Base-by-base conservation (phyloP, 2,888 invertebrate species). In the Drosophila gaucha region DNA sequence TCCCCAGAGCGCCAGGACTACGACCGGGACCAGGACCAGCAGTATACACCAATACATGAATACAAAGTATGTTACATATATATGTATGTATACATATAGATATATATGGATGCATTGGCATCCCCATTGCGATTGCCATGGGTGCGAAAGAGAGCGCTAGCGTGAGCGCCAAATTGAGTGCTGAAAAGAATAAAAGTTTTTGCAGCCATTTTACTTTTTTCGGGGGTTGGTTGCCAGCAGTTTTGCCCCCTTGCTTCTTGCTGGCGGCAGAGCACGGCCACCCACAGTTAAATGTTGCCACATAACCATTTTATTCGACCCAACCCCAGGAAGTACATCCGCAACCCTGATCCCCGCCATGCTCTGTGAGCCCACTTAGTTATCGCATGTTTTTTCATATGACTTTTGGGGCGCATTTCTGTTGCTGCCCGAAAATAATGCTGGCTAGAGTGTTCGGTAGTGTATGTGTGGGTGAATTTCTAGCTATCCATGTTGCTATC, bases 171-270 rank as follows among this genome's bases (percentile, higher is more conserved):
- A 87, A 84, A 86, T 84, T 78, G 86, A 88, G 88, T 89, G 86
- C 78, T 72, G 84, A 89, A 86, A 79, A 85, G 83, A 80, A 85
- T 80, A 85, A 78, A 89, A 86, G 78, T 80, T 85, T 86, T 89
- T 73, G 89, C 89, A 89, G 89, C 89, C 89, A 89, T 89, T 90
- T 89, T 89, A 83, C 83, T 78, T 71, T 83, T n/a, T 89, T 66
- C 60, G 67, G 67, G 82, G 82, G 88, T 88, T 75, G 67, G 55
- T 67, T 60, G 66, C 50, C 62, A 50, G 41, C 67, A 44, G 35
- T 28, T 30, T 24, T 46, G 44, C 47, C 28, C 47, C 35, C 38
- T 26, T 54, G 47, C 9, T 38, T 38, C 22, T 44, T 22, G 63
- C 10, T 41, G 24, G 12, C 52, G 24, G 12, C 52, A 16, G 58